A percentile compares a stretch with the other conserved stretches of the same genome.
Evolutionary conservation across 2,113 vertebrate genomes (phyloP).

Genomic region (Piaya cayana): DNA sequence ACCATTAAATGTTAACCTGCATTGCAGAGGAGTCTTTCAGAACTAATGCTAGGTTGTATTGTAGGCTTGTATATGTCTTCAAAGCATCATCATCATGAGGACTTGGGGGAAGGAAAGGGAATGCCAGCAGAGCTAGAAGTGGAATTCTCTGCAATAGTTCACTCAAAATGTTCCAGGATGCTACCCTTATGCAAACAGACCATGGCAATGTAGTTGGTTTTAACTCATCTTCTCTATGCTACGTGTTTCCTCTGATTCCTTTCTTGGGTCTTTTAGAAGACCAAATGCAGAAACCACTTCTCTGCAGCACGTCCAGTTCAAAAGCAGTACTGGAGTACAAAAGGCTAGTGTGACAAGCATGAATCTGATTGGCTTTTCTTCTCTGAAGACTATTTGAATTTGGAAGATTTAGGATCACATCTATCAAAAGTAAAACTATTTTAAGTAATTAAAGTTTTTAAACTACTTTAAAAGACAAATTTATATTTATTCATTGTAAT

Average conservation of each 20-base stretch:
- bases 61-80: background rate
- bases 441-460: background rate
- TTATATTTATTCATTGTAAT: background rate
- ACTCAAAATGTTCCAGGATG: background rate
- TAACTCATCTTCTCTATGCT: background rate
- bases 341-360: background rate
- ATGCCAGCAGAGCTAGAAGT: background rate
- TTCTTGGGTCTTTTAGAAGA: background rate
- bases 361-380: background rate
- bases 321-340: background rate
- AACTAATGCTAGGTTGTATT: fast-evolving
- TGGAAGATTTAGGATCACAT: background rate
- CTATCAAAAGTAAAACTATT: background rate
- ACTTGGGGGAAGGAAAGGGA: background rate
- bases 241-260: background rate
- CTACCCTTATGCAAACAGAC: background rate
- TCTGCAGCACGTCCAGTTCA: background rate
- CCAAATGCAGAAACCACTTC: background rate
- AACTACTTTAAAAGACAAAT: background rate
- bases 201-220: background rate
- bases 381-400: background rate
- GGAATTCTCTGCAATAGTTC: background rate
- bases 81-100: background rate
- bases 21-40: too few species aligned
- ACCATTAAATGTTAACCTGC: too few species aligned